Evolutionary conservation across 2,797 vertebrate species (phyloP).

Genomic region (Hydrocynus forskahlii): DNA sequence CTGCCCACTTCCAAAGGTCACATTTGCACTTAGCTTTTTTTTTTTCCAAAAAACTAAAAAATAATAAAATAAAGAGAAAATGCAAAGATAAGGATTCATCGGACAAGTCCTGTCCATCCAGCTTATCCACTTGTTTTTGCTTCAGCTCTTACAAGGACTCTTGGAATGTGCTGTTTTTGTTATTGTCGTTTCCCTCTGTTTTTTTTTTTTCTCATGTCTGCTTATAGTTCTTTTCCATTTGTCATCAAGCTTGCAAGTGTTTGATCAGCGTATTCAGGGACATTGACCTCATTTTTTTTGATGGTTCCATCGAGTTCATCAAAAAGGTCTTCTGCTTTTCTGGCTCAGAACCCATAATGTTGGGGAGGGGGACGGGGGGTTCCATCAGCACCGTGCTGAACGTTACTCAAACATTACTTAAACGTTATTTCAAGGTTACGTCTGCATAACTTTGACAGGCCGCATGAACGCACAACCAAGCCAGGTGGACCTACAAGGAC

Average conservation of each 20-base stretch:
- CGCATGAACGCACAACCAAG: conserved; percentile 51
- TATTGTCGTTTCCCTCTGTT: background rate
- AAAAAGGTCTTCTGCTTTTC: conserved; percentile 10
- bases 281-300: conserved; percentile 19
- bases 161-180: conserved; percentile 6
- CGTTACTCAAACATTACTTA: conserved; percentile 4
- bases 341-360: background rate
- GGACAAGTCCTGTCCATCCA: conserved; percentile 20
- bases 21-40: conserved; percentile 35
- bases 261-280: conserved; percentile 28
- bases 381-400: background rate
- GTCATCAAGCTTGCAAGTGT: conserved; percentile 10
- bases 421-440: conserved; percentile 17
- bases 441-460: conserved; percentile 32
- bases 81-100: conserved; percentile 33
- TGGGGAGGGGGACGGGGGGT: background rate
- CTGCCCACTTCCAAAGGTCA: conserved; percentile 34
- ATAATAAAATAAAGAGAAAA: background rate
- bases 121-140: background rate
- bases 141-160: conserved; percentile 18
- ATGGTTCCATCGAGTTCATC: background rate
- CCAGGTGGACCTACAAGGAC: conserved; percentile 52
- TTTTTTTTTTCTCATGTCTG: background rate
- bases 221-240: background rate
- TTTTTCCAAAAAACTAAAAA: background rate